Evolutionary conservation across 2,888 invertebrate genomes (phyloP), one percentile per base, ranked within the genome.

Genomic region (Pristionchus entomophagus): DNA sequence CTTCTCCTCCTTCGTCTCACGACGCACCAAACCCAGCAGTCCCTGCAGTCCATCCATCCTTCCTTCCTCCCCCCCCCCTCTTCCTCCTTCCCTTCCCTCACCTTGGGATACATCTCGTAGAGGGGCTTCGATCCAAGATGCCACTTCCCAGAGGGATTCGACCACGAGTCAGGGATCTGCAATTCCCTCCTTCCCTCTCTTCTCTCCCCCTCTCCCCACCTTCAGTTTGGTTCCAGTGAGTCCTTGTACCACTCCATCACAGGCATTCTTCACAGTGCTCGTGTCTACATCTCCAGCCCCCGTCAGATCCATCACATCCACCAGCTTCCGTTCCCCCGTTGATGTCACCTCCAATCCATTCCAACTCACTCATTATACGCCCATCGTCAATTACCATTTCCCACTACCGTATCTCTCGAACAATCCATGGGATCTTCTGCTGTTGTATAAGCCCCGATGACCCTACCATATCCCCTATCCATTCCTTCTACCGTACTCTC

Each of bases 201-300:
- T n/a, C 29, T 26, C 17, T 22, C 78, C 8, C 32, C 5, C 14
- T 32, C 32, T 29, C 10, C 51, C 12, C 41, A 97, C 97, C 95
- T 96, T 96, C 73, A 99, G 95, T 93, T 96, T 96, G 88, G 97
- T 95, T 38, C 98, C 98, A 87, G 97, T 96, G 29, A 97, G 94
- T 84, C 98, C 97, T 8, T 94, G 94, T 89, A 97, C 95, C 91
- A 94, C 95, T 53, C 97, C 97, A 92, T 95, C 95, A 87, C 94
- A 95, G 0, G 95, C 95, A 87, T 95, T 95, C 12, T 96, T 96
- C 88, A 96, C 95, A 87, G 96, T 96, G 84, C 96, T 96, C 12
- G 97, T 97, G 94, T 97, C 97, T 86, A 99, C 97, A 95, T 99
- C 99, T 6, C 99, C 99, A 93, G 97, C 96, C 32, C 99, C 99